Percentiles rank a stretch among this genome's conserved stretches.
These are phyloP conservation scores for Nesoenas mayeri DNA, from an alignment of 2,113 vertebrate species.

Conservation along the genomic window DNA sequence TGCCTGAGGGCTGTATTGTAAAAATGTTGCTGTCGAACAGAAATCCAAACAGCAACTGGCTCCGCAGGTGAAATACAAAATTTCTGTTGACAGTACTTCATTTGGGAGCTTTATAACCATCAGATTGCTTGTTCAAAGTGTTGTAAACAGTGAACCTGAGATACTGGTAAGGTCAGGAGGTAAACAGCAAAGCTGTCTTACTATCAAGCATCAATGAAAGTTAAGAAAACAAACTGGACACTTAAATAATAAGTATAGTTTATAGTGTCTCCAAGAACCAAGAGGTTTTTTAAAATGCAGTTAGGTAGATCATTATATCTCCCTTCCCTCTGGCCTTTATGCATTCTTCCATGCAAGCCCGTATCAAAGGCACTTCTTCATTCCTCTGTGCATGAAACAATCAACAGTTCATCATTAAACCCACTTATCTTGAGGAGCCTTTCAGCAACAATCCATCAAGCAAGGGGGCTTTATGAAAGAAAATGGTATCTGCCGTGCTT, in stretches of 20 bases:
- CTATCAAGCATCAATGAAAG: background rate
- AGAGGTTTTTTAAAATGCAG: background rate
- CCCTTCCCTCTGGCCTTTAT: background rate
- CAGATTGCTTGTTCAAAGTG: background rate
- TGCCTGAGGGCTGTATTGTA: constrained; percentile 42
- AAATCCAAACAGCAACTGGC: constrained; percentile 38
- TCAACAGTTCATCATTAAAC: constrained; percentile 33
- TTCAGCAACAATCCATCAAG: constrained; percentile 36
- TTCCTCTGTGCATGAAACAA: background rate
- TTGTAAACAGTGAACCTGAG: background rate
- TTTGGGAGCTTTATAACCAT: constrained; percentile 46
- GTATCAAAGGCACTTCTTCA: constrained; percentile 7
- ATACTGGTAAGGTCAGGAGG: constrained; percentile 5
- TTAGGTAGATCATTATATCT: background rate
- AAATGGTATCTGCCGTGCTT: background rate
- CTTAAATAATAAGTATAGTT: background rate
- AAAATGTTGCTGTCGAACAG: constrained; percentile 52
- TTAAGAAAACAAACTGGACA: background rate
- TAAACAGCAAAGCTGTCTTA: background rate
- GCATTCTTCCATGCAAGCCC: background rate
- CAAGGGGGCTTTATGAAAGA: background rate
- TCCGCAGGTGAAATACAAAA: constrained; percentile 8
- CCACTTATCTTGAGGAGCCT: background rate
- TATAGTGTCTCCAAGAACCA: background rate
- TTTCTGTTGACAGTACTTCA: constrained; percentile 35